These are phyloP conservation scores for Aporrectodea caliginosa DNA, from an alignment of 1,140 invertebrate species.

Conservation along the genomic window DNA sequence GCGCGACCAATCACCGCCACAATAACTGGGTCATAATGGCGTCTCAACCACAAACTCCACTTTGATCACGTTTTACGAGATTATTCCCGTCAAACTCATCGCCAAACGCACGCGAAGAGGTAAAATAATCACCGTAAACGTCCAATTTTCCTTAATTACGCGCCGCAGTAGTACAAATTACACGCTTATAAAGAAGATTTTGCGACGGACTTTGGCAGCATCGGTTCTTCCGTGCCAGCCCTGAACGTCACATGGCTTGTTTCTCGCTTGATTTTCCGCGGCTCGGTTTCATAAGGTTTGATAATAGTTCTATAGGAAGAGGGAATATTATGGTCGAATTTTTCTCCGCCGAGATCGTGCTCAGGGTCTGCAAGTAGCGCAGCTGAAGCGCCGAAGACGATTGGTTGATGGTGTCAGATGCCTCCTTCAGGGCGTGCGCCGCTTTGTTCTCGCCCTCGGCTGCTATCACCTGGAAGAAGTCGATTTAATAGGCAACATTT, in stretches of 20 bases:
- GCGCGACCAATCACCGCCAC: too few species aligned
- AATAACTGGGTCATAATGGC: too few species aligned
- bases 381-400: slow-evolving; percentile 80
- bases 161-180: background rate
- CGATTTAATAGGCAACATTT: background rate
- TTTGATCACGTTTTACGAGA: too few species aligned
- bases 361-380: slow-evolving; percentile 61
- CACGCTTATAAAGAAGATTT: background rate
- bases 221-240: too few species aligned
- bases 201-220: too few species aligned
- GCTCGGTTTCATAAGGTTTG: slow-evolving; percentile 47
- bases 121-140: background rate
- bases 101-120: background rate
- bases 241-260: background rate
- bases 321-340: slow-evolving; percentile 98
- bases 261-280: background rate
- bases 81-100: background rate
- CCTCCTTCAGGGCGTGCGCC: slow-evolving; percentile 79
- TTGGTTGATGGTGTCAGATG: slow-evolving; percentile 84
- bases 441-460: slow-evolving; percentile 61
- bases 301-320: slow-evolving; percentile 83
- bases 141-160: background rate
- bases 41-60: too few species aligned
- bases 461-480: slow-evolving; percentile 47
- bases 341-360: slow-evolving; percentile 93